Percentiles rank a stretch among this genome's conserved stretches.
These are phyloP conservation scores for Danaus plexippus DNA, from an alignment of 1,140 invertebrate genomes.

Conservation along the genomic window DNA sequence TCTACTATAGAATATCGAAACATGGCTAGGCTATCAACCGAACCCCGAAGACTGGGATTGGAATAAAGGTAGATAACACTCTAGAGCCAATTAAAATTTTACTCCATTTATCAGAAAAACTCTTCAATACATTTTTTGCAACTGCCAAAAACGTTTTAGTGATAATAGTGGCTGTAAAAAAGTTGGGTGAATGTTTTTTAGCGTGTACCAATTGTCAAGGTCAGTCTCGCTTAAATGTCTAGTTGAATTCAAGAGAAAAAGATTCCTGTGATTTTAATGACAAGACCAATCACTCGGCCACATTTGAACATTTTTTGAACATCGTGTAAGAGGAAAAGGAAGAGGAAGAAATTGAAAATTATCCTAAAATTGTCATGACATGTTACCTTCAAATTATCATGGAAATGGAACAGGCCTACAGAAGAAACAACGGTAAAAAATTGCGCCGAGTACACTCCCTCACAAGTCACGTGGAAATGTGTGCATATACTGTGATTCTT, in stretches of 20 bases:
- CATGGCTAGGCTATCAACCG: conserved; percentile 36
- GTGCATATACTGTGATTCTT: no score
- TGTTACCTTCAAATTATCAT: no score
- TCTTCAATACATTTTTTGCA: conserved; percentile 36
- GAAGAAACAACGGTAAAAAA: no score
- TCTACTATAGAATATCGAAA: conserved; percentile 21
- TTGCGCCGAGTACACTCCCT: no score
- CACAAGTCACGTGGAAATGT: no score
- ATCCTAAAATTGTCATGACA: no score
- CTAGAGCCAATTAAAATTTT: conserved; percentile 32
- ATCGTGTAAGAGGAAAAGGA: no score
- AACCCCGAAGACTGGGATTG: conserved; percentile 42
- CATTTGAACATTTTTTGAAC: conserved; percentile 1
- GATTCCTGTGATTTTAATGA: conserved; percentile 13
- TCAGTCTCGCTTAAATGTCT: conserved; percentile 12
- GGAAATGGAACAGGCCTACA: no score
- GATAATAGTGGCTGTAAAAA: conserved; percentile 15
- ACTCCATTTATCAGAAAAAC: conserved; percentile 31
- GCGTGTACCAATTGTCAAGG: conserved; percentile 14
- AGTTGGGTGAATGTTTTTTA: conserved; percentile 7
- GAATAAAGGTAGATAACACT: conserved; percentile 23
- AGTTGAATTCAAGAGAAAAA: conserved; percentile 11
- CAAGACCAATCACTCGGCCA: conserved; percentile 13
- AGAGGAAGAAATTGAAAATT: no score
- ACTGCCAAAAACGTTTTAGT: conserved; percentile 26